A percentile compares a stretch with the other conserved stretches of the same genome.
These are phyloP conservation scores for Rhagium mordax DNA, from an alignment of 2,888 invertebrate species.

Conservation along the genomic window DNA sequence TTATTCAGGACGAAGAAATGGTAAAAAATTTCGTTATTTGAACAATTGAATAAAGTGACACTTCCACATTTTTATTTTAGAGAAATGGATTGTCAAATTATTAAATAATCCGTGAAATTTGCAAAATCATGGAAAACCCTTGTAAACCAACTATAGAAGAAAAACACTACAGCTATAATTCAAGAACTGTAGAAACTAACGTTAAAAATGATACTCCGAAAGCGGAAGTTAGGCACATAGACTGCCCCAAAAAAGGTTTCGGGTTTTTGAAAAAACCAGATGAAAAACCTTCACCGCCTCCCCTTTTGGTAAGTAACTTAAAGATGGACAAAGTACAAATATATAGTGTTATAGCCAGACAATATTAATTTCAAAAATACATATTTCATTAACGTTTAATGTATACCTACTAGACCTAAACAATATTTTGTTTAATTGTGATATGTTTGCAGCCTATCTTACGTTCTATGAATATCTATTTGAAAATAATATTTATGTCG, in stretches of 20 bases:
- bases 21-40: conserved; percentile 43
- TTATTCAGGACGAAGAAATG: background rate
- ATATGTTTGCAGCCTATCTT: too few species aligned
- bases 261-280: conserved; percentile 43
- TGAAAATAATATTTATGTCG: too few species aligned
- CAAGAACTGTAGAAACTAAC: conserved; percentile 48
- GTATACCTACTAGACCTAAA: too few species aligned
- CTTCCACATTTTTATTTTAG: conserved; percentile 37
- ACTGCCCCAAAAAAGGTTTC: conserved; percentile 56
- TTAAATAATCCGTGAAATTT: conserved; percentile 46
- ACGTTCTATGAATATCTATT: too few species aligned
- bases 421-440: too few species aligned
- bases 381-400: too few species aligned
- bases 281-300: conserved; percentile 37
- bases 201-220: conserved; percentile 54
- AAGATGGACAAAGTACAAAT: background rate
- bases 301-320: conserved; percentile 44
- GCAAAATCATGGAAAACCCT: conserved; percentile 55
- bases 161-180: conserved; percentile 55
- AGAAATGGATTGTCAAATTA: conserved; percentile 39
- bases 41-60: conserved; percentile 55
- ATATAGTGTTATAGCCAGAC: background rate
- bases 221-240: conserved; percentile 59
- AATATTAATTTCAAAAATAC: background rate
- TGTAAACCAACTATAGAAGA: conserved; percentile 56